Evolutionary conservation across 1,140 invertebrate genomes (phyloP), one percentile per base, ranked within the genome.

Genomic region (Meloidogyne exigua): DNA sequence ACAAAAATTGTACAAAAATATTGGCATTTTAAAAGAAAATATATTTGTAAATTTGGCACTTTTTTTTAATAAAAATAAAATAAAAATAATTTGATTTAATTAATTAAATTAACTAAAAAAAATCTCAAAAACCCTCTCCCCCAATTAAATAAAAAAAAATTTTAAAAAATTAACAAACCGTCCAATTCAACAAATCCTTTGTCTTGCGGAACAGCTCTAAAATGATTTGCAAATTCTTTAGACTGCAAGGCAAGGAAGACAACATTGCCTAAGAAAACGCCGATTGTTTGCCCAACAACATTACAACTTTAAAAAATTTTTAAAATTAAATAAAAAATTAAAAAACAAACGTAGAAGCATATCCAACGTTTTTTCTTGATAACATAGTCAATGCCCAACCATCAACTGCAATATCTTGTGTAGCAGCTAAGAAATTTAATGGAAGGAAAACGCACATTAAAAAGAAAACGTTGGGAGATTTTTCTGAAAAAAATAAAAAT

Each of bases 331-430:
- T 25, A 36, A 42, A 18, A 68, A 68, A 0, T 66, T n/a, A 36
- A 36, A 25, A 32, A 62, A 57, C 57, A 64, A 42, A 73, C 0
- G 96, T 99, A 13, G 95, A 98, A 11, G 96, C 97, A 89, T 98
- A 95, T n/a, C 94, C 95, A 42, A 99, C 94, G 90, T 99, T 99
- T 72, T 88, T 87, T 91, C 93, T 93, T 88, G 95, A 94, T 3
- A 99, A 89, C 94, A 99, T 99, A 3, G 96, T 99, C 0, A 99
- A 89, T 1, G 96, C 96, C 97, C 97, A 99, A 3, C 97, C 97
- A 91, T 99, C 97, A 1, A 99, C 96, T 72, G 95, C 96, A 87
- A 99, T 98, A 89, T 99, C 97, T 90, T 99, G 97, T 26, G 96
- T 99, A 1, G 97, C 96, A 15, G 95, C 96, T 69, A 99, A 89